These are phyloP conservation scores for Penaeus indicus DNA, from an alignment of 1,140 invertebrate species.

Conservation along the genomic window DNA sequence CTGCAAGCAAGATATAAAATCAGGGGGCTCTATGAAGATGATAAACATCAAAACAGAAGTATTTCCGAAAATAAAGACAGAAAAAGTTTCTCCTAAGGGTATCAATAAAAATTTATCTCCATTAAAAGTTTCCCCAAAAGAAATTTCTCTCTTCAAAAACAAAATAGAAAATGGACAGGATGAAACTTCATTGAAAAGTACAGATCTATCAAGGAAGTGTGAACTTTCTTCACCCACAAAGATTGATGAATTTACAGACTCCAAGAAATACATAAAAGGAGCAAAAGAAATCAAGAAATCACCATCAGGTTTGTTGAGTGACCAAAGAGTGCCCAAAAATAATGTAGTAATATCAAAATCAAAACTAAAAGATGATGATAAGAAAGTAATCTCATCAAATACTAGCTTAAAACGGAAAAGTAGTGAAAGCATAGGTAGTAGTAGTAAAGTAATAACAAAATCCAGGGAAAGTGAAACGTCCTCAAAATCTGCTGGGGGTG, in stretches of 20 bases:
- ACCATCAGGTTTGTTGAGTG: constrained; percentile 35
- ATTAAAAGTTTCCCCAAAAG: constrained; percentile 46
- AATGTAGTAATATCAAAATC: constrained; percentile 57
- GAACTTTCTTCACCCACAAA: constrained; percentile 44
- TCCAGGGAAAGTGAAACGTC: constrained; percentile 26
- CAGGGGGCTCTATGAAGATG: constrained; percentile 29
- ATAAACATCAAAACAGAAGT: constrained; percentile 64
- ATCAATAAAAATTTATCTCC: constrained; percentile 38
- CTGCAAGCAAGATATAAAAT: constrained; percentile 49
- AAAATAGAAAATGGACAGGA: constrained; percentile 43
- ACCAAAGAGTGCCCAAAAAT: constrained; percentile 62
- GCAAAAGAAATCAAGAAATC: constrained; percentile 44
- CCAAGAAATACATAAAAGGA: constrained; percentile 37
- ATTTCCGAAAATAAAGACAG: constrained; percentile 63
- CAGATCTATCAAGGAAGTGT: constrained; percentile 40
- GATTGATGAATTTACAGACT: constrained; percentile 31
- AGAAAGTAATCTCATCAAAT: constrained; percentile 48
- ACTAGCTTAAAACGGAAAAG: constrained; percentile 42
- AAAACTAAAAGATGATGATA: constrained; percentile 57
- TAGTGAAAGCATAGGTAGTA: constrained; percentile 27
- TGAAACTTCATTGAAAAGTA: constrained; percentile 49
- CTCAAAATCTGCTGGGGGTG: background rate
- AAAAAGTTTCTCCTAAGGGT: constrained; percentile 63
- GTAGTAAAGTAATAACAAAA: constrained; percentile 39
- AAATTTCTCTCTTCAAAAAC: constrained; percentile 46